Evolutionary conservation across 2,888 invertebrate genomes (phyloP).

Genomic region (Macrosoma leucophasiata): DNA sequence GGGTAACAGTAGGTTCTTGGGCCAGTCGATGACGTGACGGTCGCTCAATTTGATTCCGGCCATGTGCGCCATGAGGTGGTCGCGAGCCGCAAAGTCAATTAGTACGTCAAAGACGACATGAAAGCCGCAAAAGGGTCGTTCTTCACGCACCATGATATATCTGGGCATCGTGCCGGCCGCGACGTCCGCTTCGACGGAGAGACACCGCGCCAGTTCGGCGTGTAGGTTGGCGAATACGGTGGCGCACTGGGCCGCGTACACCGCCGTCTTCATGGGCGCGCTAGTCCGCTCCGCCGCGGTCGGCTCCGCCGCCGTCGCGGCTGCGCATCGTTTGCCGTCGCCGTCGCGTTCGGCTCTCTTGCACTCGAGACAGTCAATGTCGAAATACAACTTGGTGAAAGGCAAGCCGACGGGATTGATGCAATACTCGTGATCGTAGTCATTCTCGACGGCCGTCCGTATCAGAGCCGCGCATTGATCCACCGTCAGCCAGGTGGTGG

Average conservation of each 20-base stretch:
- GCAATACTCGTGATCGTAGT: slow-evolving; percentile 8
- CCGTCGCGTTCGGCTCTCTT: slow-evolving; percentile 4
- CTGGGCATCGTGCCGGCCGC: slow-evolving; percentile 3
- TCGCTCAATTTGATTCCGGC: slow-evolving; percentile 8
- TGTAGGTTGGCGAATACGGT: slow-evolving; percentile 7
- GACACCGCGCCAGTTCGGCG: slow-evolving; percentile 6
- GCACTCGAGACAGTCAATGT: slow-evolving; percentile 7
- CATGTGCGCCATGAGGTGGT: slow-evolving; percentile 6
- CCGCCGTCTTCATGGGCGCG: slow-evolving; percentile 3
- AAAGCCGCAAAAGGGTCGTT: slow-evolving; percentile 7
- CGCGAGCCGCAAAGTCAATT: slow-evolving; percentile 7
- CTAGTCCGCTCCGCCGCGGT: slow-evolving; percentile 1
- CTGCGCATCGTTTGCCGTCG: background rate
- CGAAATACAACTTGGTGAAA: slow-evolving; percentile 7
- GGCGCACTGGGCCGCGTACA: slow-evolving; percentile 5
- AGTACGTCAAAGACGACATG: slow-evolving; percentile 7
- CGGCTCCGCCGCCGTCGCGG: slow-evolving; percentile 1
- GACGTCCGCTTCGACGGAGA: slow-evolving; percentile 6
- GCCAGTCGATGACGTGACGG: slow-evolving; percentile 7
- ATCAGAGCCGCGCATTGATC: slow-evolving; percentile 5
- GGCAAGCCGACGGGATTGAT: slow-evolving; percentile 6
- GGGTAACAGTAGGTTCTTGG: slow-evolving; percentile 5
- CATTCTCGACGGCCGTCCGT: slow-evolving; percentile 4
- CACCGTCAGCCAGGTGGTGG: slow-evolving; percentile 6
- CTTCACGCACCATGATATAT: slow-evolving; percentile 8